A percentile compares a stretch with the other conserved stretches of the same genome.
phyloP scores from a whole-genome alignment of 2,113 vertebrate species.

The Alligator sinensis region DNA sequence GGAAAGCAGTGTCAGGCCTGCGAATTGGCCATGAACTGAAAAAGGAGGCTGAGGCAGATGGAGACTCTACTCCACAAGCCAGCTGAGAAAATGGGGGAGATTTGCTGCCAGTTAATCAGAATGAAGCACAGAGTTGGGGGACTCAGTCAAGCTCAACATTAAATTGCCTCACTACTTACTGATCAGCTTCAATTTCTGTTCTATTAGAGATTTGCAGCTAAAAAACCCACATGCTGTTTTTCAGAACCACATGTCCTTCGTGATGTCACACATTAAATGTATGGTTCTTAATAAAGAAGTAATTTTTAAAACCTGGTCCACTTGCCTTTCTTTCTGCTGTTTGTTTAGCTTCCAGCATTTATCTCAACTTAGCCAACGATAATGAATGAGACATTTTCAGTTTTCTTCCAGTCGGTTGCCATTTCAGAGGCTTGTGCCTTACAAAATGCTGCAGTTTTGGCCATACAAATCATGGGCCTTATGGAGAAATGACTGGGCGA shows the following conservation, averaged over 20 bases:
- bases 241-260: neutral
- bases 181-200: neutral
- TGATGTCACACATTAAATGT: neutral
- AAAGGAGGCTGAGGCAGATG: constrained; percentile 7
- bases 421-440: neutral
- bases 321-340: neutral
- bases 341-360: neutral
- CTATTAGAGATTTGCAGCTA: neutral
- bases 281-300: neutral
- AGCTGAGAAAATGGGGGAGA: neutral
- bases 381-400: neutral
- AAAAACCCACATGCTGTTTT: fast-evolving
- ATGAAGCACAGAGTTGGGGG: neutral
- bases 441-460: neutral
- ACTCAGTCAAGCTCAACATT: neutral
- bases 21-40: neutral
- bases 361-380: neutral
- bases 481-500: neutral
- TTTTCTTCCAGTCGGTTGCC: neutral
- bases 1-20: neutral
- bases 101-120: neutral
- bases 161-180: neutral
- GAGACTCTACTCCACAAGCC: neutral
- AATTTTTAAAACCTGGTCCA: fast-evolving
- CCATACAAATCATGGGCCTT: neutral